Evolutionary conservation across 2,888 invertebrate species (phyloP).

Genomic region (Strigamia transsilvanica): DNA sequence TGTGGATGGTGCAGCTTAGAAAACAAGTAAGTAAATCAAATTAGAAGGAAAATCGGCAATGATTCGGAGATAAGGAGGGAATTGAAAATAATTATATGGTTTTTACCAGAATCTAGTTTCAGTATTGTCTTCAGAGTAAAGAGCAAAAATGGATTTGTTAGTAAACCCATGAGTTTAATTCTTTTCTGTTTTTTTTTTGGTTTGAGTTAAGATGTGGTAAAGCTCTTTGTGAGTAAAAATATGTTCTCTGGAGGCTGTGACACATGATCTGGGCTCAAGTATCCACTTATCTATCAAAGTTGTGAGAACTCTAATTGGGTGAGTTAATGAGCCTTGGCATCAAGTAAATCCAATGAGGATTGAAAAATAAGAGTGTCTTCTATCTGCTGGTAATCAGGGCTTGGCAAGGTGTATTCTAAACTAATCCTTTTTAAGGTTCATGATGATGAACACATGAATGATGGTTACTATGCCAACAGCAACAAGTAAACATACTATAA

Average conservation of each 20-base stretch:
- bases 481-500: conserved; percentile 9
- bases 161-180: not conserved
- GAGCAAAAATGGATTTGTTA: not conserved
- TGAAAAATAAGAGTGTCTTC: conserved; percentile 36
- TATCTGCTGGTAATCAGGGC: conserved; percentile 45
- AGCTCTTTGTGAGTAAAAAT: conserved; percentile 33
- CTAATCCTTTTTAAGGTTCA: conserved; percentile 22
- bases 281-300: conserved; percentile 47
- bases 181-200: not conserved
- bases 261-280: conserved; percentile 48
- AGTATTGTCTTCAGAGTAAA: not conserved
- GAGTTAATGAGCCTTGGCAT: conserved; percentile 48
- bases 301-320: conserved; percentile 48
- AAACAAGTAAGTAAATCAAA: conserved; percentile 74
- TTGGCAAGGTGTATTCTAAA: conserved; percentile 2
- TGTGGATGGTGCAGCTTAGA: conserved; percentile 98
- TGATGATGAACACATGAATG: conserved; percentile 23
- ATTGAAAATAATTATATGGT: not conserved
- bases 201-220: conserved; percentile 16
- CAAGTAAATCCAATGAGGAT: conserved; percentile 48
- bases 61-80: not conserved
- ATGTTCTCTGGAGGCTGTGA: conserved; percentile 42
- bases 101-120: not conserved
- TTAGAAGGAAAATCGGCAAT: not conserved
- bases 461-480: not conserved